These are phyloP conservation scores for Oxycera nigricornis DNA, from an alignment of 2,888 invertebrate species.

Conservation along the genomic window DNA sequence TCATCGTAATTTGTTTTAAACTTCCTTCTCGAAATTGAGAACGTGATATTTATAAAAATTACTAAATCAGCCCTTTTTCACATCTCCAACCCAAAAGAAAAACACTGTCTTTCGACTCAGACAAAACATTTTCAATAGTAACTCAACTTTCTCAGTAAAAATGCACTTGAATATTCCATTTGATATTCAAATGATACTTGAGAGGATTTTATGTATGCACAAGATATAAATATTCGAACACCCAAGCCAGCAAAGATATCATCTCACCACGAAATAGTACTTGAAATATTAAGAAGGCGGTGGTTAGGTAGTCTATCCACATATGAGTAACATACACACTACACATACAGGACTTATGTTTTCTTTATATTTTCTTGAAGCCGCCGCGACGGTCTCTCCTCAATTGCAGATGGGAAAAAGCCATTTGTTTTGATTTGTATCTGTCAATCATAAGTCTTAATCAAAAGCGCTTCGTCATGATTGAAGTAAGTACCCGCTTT, in stretches of 20 bases:
- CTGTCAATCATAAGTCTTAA: conserved; percentile 36
- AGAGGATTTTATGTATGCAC: neutral
- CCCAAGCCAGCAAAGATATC: conserved; percentile 6
- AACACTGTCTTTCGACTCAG: neutral
- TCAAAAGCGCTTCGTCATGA: conserved; percentile 24
- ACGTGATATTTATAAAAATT: neutral
- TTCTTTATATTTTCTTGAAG: neutral
- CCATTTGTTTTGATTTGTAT: conserved; percentile 37
- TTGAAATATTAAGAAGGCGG: neutral
- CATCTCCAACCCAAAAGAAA: neutral
- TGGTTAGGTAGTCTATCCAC: neutral
- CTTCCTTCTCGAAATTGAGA: too few relatives aligned
- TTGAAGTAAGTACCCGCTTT: neutral
- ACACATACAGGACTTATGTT: neutral
- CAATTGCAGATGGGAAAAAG: neutral
- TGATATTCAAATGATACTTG: conserved; percentile 22
- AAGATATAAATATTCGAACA: neutral
- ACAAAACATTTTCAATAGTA: conserved; percentile 1
- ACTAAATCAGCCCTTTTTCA: neutral
- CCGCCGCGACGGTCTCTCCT: neutral
- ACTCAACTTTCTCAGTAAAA: conserved; percentile 10
- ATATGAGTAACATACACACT: neutral
- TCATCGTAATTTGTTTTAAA: too few relatives aligned
- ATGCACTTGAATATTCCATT: conserved; percentile 3
- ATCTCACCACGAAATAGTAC: neutral